Evolutionary conservation across 2,113 vertebrate genomes (phyloP).

Genomic region (Boulengeromyrus knoepffleri): DNA sequence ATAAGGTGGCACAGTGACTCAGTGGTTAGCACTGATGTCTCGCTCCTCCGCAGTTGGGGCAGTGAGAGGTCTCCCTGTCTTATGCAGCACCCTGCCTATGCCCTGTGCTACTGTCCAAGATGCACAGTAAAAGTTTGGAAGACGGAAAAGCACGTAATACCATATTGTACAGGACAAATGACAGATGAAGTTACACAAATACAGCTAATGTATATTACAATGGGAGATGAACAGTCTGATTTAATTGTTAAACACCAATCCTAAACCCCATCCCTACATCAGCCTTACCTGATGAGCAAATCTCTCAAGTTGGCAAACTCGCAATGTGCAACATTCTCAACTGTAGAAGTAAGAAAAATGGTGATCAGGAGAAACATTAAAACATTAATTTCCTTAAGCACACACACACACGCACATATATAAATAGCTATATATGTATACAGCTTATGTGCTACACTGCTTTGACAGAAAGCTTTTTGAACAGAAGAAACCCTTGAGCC

Average conservation of each 20-base stretch:
- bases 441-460: not conserved
- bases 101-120: not conserved
- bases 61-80: not conserved
- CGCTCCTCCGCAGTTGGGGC: not conserved
- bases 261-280: not conserved
- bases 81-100: not conserved
- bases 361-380: not conserved
- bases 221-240: not conserved
- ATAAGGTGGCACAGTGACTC: not conserved
- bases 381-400: not conserved
- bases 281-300: slow-evolving; percentile 71
- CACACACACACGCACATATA: too few species aligned
- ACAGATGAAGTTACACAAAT: not conserved
- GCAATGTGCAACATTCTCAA: slow-evolving; percentile 68
- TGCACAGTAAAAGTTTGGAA: not conserved
- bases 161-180: not conserved
- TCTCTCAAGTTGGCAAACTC: slow-evolving; percentile 71
- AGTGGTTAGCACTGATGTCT: not conserved
- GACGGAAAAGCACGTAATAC: not conserved
- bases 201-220: not conserved
- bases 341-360: slow-evolving; percentile 48
- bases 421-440: too few species aligned
- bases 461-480: not conserved
- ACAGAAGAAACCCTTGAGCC: not conserved
- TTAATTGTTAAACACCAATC: not conserved